A percentile compares a stretch with the other conserved stretches of the same genome.
Conservation (phyloP, 1,140 invertebrate species). For the Gonatopus flavifemur region DNA sequence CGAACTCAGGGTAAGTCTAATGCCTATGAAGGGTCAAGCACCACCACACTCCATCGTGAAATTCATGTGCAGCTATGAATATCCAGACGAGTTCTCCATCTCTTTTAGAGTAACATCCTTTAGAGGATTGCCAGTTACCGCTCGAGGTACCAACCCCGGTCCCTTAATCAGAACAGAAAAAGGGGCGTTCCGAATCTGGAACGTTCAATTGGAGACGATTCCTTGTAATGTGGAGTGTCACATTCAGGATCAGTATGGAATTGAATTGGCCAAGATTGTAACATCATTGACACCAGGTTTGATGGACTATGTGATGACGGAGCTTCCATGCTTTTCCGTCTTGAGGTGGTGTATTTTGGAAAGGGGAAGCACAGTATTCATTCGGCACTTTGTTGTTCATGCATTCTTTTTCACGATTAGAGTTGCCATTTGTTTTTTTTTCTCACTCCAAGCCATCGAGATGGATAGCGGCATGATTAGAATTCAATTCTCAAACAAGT, state of each 20-base stretch:
- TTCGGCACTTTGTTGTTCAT: slow-evolving; percentile 2
- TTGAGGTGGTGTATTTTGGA: slow-evolving; percentile 8
- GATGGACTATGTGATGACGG: slow-evolving; percentile 28
- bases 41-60: slow-evolving; percentile 44
- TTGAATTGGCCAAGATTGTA: slow-evolving; percentile 39
- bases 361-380: slow-evolving; percentile 1
- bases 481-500: no score
- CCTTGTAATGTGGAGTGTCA: slow-evolving; percentile 42
- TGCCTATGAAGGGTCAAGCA: slow-evolving; percentile 50
- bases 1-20: slow-evolving; percentile 59
- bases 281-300: slow-evolving; percentile 48
- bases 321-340: slow-evolving; percentile 39
- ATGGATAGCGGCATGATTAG: no score
- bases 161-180: slow-evolving; percentile 16
- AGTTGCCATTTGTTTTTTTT: not conserved
- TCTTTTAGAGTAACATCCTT: slow-evolving; percentile 46
- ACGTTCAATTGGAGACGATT: slow-evolving; percentile 26
- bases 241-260: slow-evolving; percentile 30
- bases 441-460: no score
- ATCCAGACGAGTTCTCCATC: slow-evolving; percentile 48
- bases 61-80: slow-evolving; percentile 61
- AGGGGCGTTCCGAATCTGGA: slow-evolving; percentile 32
- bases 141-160: slow-evolving; percentile 11
- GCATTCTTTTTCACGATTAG: not conserved
- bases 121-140: slow-evolving; percentile 31